Conservation (phyloP, 1,140 invertebrate species). For the Bombus ignitus region DNA sequence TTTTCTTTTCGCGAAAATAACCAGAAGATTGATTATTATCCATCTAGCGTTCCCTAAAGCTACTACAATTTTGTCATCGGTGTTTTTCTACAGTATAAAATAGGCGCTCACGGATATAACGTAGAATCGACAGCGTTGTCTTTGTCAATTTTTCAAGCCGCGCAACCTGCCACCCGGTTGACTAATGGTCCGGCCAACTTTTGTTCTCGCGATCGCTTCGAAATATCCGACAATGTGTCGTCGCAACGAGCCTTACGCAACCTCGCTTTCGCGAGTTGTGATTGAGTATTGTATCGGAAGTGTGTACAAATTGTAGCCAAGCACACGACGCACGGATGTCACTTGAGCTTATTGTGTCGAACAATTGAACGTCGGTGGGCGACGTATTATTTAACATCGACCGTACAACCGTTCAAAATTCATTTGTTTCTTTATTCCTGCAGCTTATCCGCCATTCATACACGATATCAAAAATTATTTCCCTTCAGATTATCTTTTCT, state of each 20-base stretch:
- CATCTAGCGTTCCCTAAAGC: background rate
- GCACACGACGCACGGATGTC: conserved; percentile 12
- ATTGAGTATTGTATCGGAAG: conserved; percentile 30
- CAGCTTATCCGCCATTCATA: background rate
- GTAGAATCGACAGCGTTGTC: conserved; percentile 1
- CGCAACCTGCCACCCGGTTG: conserved; percentile 1
- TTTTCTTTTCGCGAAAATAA: background rate
- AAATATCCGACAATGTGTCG: conserved; percentile 34
- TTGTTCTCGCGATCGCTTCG: conserved; percentile 33
- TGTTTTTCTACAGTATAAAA: background rate
- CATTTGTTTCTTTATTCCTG: background rate
- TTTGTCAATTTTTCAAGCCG: conserved; percentile 15
- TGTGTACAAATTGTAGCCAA: conserved; percentile 19
- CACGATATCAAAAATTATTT: background rate
- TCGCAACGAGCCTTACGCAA: conserved; percentile 38
- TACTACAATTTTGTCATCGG: background rate
- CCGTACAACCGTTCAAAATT: background rate
- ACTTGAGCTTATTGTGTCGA: conserved; percentile 22
- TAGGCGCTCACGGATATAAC: background rate
- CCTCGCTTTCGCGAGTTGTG: conserved; percentile 3
- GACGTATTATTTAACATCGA: conserved; percentile 12
- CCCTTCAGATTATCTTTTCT: background rate
- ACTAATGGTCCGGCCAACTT: conserved; percentile 21
- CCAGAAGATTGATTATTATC: background rate
- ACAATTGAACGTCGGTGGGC: conserved; percentile 25